A percentile compares a stretch with the other conserved stretches of the same genome.
These are phyloP conservation scores for Nomada ruficornis DNA, from an alignment of 2,888 invertebrate species.

Conservation along the genomic window DNA sequence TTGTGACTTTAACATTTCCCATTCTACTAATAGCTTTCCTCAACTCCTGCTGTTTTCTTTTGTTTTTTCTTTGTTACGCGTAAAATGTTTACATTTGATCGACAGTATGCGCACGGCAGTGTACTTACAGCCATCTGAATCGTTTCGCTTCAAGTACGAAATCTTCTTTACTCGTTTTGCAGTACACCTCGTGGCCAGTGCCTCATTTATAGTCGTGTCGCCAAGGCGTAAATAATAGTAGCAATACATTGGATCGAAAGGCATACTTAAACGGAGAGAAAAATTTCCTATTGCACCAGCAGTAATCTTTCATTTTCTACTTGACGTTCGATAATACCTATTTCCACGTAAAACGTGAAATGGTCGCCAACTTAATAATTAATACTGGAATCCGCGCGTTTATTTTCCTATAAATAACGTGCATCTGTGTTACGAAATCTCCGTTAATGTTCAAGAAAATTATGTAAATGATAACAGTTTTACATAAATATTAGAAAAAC, in stretches of 20 bases:
- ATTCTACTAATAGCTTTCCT: no score
- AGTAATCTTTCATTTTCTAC: neutral
- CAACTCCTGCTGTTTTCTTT: no score
- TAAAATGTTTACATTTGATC: no score
- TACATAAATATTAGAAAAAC: conserved; percentile 3
- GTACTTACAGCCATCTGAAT: neutral
- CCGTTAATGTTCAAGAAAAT: neutral
- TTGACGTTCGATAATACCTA: neutral
- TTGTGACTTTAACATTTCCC: no score
- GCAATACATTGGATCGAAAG: neutral
- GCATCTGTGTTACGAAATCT: neutral
- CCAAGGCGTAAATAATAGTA: neutral
- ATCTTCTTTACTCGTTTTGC: conserved; percentile 69
- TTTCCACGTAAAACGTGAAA: no score
- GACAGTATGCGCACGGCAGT: no score
- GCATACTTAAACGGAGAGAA: no score
- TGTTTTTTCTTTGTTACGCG: no score
- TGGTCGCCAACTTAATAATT: no score
- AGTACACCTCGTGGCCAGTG: conserved; percentile 37
- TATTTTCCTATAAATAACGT: neutral
- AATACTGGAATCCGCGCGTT: no score
- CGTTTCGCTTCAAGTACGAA: conserved; percentile 53
- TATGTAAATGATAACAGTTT: neutral
- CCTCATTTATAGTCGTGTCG: conserved; percentile 10
- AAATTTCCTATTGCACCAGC: neutral